Evolutionary conservation across 2,888 invertebrate genomes (phyloP), one percentile per base, ranked within the genome.

Genomic region (Sesia bembeciformis): DNA sequence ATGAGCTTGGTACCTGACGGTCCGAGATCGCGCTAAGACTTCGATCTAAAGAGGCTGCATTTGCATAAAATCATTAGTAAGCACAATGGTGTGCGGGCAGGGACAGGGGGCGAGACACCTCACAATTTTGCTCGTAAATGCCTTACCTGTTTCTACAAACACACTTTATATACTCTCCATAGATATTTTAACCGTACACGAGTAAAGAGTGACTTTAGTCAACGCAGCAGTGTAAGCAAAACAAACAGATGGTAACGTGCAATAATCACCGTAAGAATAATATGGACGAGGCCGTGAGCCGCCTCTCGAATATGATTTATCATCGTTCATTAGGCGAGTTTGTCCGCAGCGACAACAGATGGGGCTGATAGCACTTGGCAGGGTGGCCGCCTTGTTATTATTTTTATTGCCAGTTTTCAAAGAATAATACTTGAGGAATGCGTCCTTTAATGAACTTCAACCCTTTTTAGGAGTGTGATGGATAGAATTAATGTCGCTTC

Each of bases 1-100:
- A 88, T 88, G 87, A 87, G 84, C 84, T 77, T 74, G 78, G 85
- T 88, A 86, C 87, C 88, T 88, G 88, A 88, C 84, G 84, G 81
- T 83, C 83, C 69, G 84, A 87, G 87, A 87, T 88, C 88, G 87
- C 88, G 85, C 85, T 88, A 89, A 87, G 88, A 85, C 87, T 86
- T 84, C 87, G 86, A 88, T 89, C 88, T 88, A 85, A 88, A 88
- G 87, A 87, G 86, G 81, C 76, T 88, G 81, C 89, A 89, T 89
- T 88, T 89, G 89, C 89, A 89, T 89, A 89, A 89, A 89, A 88
- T 89, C 89, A 88, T 89, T 88, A 89, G 89, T 85, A 87, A 88
- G 87, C 89, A 89, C 89, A 89, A 89, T 88, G 88, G 85, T 80
- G 81, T 74, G 76, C 85, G 79, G 78, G 84, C 83, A 84, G 86